Evolutionary conservation across 2,888 invertebrate species (phyloP).

Genomic region (Atethmia centrago): DNA sequence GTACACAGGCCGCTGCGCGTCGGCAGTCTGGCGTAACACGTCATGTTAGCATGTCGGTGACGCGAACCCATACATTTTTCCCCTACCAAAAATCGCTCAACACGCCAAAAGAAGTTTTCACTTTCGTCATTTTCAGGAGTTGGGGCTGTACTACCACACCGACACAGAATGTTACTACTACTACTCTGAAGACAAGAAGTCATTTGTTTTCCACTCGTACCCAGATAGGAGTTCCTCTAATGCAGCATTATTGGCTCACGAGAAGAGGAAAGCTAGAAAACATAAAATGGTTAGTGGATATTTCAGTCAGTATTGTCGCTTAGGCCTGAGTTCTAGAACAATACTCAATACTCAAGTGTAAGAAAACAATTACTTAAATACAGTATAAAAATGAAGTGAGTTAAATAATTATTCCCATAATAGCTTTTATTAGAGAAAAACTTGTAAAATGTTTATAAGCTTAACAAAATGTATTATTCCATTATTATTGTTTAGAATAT

Average conservation of each 20-base stretch:
- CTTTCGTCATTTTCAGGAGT: conserved; percentile 90
- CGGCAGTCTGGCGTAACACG: no score
- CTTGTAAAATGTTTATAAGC: not conserved
- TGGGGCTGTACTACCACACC: conserved; percentile 97
- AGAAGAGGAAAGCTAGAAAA: conserved; percentile 83
- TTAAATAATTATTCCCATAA: not conserved
- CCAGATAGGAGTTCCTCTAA: conserved; percentile 88
- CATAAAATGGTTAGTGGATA: conserved; percentile 77
- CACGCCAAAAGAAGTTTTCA: no score
- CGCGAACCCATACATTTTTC: no score
- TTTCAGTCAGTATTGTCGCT: not conserved
- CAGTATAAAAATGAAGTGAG: not conserved
- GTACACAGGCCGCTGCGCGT: no score
- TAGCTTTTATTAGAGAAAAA: not conserved
- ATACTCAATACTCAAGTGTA: no score
- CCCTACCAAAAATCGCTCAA: no score
- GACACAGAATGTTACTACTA: conserved; percentile 95
- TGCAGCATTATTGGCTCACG: conserved; percentile 75
- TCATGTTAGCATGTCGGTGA: no score
- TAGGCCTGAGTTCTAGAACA: not conserved
- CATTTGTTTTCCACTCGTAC: conserved; percentile 95
- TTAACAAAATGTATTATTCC: not conserved
- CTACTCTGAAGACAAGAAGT: conserved; percentile 94
- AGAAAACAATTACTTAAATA: no score
- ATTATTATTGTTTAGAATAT: not conserved